Evolutionary conservation across 2,888 invertebrate genomes (phyloP).

Genomic region (Spatulosminthurus flaviceps): DNA sequence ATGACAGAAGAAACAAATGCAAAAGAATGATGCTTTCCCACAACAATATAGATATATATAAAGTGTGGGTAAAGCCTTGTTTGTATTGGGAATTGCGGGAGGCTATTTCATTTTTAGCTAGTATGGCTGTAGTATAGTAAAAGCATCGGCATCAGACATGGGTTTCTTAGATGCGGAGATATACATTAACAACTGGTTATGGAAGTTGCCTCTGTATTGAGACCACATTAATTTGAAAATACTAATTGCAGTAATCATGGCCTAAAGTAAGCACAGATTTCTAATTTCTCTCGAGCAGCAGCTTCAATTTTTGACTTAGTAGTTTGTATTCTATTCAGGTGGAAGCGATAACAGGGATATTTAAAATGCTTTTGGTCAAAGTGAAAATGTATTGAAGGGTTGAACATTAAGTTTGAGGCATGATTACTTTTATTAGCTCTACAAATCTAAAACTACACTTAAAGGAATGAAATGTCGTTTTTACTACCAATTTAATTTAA

Average conservation of each 20-base stretch:
- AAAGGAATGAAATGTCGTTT: no score
- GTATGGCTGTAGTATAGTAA: no score
- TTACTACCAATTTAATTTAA: no score
- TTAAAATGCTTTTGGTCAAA: background rate
- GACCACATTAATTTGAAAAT: conserved; percentile 4
- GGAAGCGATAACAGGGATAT: background rate
- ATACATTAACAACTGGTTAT: background rate
- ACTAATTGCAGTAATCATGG: conserved; percentile 18
- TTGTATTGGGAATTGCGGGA: background rate
- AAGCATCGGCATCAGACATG: background rate
- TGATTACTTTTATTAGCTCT: no score
- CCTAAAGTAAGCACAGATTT: conserved; percentile 14
- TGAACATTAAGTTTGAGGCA: background rate
- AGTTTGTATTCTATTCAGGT: background rate
- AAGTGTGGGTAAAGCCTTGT: background rate
- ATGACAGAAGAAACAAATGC: background rate
- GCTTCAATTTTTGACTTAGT: background rate
- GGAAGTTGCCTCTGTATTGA: conserved; percentile 6
- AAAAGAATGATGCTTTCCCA: background rate
- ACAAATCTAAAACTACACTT: no score
- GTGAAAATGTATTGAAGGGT: background rate
- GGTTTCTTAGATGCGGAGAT: background rate
- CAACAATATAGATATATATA: background rate
- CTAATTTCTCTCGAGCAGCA: background rate
- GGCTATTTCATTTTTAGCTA: background rate